Conservation (phyloP, 2,113 vertebrate species). For the Corydoras maculifer region DNA sequence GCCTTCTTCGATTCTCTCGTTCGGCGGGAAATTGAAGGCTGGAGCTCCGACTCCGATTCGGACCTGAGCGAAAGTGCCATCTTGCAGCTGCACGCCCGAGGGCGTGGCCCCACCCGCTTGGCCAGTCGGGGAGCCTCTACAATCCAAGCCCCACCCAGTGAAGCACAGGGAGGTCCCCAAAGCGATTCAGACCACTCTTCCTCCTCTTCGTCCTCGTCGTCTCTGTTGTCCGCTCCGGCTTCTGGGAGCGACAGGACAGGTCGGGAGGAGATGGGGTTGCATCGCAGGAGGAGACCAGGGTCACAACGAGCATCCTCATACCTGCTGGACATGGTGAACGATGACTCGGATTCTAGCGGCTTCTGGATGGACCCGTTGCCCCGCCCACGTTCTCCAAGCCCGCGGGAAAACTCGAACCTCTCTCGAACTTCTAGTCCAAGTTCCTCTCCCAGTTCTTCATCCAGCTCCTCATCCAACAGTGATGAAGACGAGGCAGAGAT, state of each 20-base stretch:
- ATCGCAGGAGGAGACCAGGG: slow-evolving; percentile 38
- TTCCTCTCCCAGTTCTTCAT: slow-evolving; percentile 80
- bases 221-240: slow-evolving; percentile 65
- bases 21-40: slow-evolving; percentile 91
- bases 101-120: slow-evolving; percentile 64
- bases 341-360: slow-evolving; percentile 74
- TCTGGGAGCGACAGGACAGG: slow-evolving; percentile 45
- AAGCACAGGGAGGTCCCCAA: slow-evolving; percentile 33
- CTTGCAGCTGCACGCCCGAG: slow-evolving; percentile 85
- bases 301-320: slow-evolving; percentile 75
- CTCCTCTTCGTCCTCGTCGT: slow-evolving; percentile 69
- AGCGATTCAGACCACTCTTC: slow-evolving; percentile 81
- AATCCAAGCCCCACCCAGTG: slow-evolving; percentile 5
- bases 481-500: slow-evolving; percentile 81
- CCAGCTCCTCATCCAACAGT: slow-evolving; percentile 80
- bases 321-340: slow-evolving; percentile 79
- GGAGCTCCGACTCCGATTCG: slow-evolving; percentile 94
- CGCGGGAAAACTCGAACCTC: slow-evolving; percentile 76
- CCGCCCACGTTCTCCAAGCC: slow-evolving; percentile 84
- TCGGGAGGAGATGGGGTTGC: slow-evolving; percentile 37
- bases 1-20: slow-evolving; percentile 98
- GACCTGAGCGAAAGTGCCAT: slow-evolving; percentile 92
- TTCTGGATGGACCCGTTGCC: slow-evolving; percentile 84
- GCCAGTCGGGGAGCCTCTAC: slow-evolving; percentile 29
- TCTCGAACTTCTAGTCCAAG: slow-evolving; percentile 48